A percentile compares a stretch with the other conserved stretches of the same genome.
Conservation (phyloP, 37 sponge, comb jelly and placozoan species). For the Agelas oroides region DNA sequence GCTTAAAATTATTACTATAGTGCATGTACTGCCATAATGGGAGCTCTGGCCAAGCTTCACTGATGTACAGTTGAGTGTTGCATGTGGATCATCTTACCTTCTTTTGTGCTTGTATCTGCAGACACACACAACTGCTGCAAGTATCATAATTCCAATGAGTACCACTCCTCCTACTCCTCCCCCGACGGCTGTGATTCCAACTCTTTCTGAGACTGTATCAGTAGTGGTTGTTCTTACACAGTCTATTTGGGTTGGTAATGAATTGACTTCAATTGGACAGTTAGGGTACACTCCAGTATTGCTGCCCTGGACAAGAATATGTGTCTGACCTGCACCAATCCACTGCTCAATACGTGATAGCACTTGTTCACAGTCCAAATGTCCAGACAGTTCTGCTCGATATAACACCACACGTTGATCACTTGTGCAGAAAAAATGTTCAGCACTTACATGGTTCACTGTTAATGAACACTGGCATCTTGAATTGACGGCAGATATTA, state of each 20-base stretch:
- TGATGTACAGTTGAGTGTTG: too few relatives aligned
- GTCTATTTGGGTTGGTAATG: neutral
- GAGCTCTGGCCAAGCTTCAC: too few relatives aligned
- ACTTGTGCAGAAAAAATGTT: neutral
- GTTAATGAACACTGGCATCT: conserved; percentile 9
- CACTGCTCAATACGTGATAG: neutral
- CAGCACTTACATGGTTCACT: conserved; percentile 8
- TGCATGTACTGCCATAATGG: too few relatives aligned
- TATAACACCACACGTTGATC: neutral
- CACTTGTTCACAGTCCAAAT: neutral
- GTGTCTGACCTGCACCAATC: neutral
- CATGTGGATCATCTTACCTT: too few relatives aligned
- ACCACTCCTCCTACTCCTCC: too few relatives aligned
- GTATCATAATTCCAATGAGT: too few relatives aligned
- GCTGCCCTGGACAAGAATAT: neutral
- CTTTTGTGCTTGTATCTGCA: too few relatives aligned
- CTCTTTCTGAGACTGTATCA: too few relatives aligned
- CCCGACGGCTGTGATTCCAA: too few relatives aligned
- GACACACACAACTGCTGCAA: too few relatives aligned
- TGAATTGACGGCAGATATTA: neutral
- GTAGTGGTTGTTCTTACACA: too few relatives aligned
- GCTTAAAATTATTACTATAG: too few relatives aligned
- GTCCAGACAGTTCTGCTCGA: conserved; percentile 5
- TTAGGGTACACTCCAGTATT: neutral
- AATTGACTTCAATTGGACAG: neutral